Evolutionary conservation across 1,140 invertebrate genomes (phyloP), one percentile per base, ranked within the genome.

Genomic region (Glomeris maerens): DNA sequence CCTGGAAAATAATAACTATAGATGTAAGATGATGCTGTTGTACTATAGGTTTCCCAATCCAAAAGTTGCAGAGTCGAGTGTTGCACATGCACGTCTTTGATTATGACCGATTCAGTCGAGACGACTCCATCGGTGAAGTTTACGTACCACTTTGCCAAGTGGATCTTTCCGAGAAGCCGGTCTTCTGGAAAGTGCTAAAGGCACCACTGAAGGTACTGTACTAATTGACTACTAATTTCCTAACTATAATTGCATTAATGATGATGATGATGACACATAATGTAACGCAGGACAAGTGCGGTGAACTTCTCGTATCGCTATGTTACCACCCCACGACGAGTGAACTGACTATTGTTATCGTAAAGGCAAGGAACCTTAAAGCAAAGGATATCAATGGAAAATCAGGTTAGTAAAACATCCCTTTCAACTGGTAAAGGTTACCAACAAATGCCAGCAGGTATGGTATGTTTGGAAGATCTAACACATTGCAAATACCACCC

Each of bases 101-200:
- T 67, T 94, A 93, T 69, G 89, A 94, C 71, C 77, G 91, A 58
- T 94, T 94, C 68, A 93, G 87, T 20, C 73, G 88, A 57, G 90
- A 94, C 64, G 90, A 94, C 65, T 92, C 88, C 17, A 94, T 94
- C 64, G 90, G 91, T n/a, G 90, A 94, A 68, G 84, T 94, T 47
- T 91, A 93, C 66, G 66, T 94, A 53, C 90, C 90, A 4, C 72
- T 93, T 13, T 90, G 86, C 63, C 86, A 92, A 78, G 84, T 91
- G 50, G 87, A 91, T 67, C 73, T 92, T 52, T 87, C 85, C 55
- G 83, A 87, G 64, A 92, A 92, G 66, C 85, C 85, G 5, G 80
- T 81, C 22, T 90, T 89, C 67, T 90, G 85, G 86, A 89, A 89
- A 63, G 81, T 86, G 0, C 68, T 92, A n/a, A 89, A 90, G 62